phyloP scores from a whole-genome alignment of 2,113 vertebrate species.

The Equus przewalskii region DNA sequence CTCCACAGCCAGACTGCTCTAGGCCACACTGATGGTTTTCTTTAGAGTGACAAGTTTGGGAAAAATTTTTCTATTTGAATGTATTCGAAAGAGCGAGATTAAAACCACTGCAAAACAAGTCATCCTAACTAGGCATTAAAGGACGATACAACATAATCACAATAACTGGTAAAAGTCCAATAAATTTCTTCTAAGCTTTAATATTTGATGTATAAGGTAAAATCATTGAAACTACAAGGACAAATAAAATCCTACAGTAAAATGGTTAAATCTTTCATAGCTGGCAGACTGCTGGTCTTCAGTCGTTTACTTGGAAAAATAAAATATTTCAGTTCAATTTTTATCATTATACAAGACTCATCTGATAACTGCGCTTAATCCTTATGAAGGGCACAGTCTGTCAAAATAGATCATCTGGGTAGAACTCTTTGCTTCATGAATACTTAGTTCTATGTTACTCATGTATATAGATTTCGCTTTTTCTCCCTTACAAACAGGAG shows the following conservation, averaged over 20 bases:
- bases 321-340: not conserved
- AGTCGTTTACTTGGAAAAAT: not conserved
- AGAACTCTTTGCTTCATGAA: not conserved
- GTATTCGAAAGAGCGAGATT: not conserved
- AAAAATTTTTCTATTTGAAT: not conserved
- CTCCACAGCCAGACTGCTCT: not conserved
- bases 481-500: not conserved
- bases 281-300: not conserved
- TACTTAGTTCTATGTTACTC: not conserved
- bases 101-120: not conserved
- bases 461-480: rapidly evolving
- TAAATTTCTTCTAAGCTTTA: not conserved
- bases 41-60: not conserved
- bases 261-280: not conserved
- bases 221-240: not conserved
- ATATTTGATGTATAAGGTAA: not conserved
- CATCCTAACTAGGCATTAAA: too few relatives aligned
- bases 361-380: not conserved
- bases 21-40: not conserved
- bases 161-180: not conserved
- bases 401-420: not conserved
- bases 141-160: not conserved
- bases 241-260: not conserved
- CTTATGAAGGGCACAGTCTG: not conserved
- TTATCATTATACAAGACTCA: not conserved